Base-by-base conservation (phyloP, 2,113 vertebrate genomes). In the Oenanthe melanoleuca region DNA sequence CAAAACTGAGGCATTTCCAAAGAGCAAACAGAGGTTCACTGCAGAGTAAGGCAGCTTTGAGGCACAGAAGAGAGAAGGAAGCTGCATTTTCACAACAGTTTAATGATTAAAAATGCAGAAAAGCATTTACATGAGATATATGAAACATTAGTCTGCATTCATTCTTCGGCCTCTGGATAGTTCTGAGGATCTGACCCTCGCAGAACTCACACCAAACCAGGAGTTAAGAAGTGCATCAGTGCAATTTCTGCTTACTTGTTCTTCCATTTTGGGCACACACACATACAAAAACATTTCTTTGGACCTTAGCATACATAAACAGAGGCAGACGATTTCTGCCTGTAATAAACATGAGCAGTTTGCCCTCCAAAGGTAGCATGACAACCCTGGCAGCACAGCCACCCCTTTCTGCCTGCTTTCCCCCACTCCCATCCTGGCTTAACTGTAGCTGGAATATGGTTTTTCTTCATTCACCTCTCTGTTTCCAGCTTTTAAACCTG, bases 351-450 rank as follows among this genome's bases (percentile, higher is more conserved):
- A 67, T 0, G 4, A 79, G 29, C 19, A 8, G 10, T 11, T 52
- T 69, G 45, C 14, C 14, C 47, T 84, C 33, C 73, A 71, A 81
- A 89, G 23, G 47, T 9, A 85, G 25, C 19, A 53, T 3, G 12
- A 80, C 25, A 91, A 40, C 23, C 3, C 40, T 14, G 14, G 55
- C 67, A 88, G 50, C 31, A 93, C 50, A 90, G 11, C 26, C 17
- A 56, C 1, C 11, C 16, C 33, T 20, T 93, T 75, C 44, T 74
- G 34, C 29, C 34, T 49, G 38, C 23, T 50, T 28, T 8, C 11
- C 21, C 3, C 0, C 1, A 3, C 5, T 69, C 8, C 12, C 1
- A 2, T 26, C 15, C 37, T 0, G 0, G 29, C 4, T 60, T 82
- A 57, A 52, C 24, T 28, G 19, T 15, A 52, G 42, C 38, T 83